Base-by-base conservation (phyloP, 1,140 invertebrate species). In the Leptoteleia sp. region DNA sequence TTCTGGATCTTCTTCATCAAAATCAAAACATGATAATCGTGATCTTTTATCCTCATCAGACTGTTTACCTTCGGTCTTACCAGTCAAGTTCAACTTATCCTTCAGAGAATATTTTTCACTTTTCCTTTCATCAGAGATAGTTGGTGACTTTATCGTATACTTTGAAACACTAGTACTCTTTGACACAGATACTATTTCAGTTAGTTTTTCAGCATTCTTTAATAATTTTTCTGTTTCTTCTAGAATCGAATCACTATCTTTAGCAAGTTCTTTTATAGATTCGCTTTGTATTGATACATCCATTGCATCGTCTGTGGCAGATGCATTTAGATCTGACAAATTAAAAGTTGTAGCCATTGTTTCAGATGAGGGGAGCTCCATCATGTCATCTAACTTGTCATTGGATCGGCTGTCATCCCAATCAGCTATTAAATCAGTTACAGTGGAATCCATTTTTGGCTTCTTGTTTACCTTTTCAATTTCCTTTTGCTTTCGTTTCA, bases 1-100 rank as follows among this genome's bases (percentile, higher is more conserved):
- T 65, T 86, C 88, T 4, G 84, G 83, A 15, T 91, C 90, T 33
- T 92, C 91, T 27, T 92, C 91, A 11, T 91, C 86, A 67, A 92
- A 92, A 86, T 92, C 91, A 68, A 92, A 92, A 68, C 91, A 92
- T 2, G 91, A 90, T 77, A 90, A 84, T 81, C 81, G 83, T 33
- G 87, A 88, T 42, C 87, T 87, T 35, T 87, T 86, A 33, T 88
- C 83, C 48, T 90, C 83, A 0, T 84, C 70, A 0, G 59, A 45
- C 25, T 65, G 61, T 13, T 76, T 70, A 17, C 68, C 61, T 2
- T 67, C 42, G 11, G 43, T 48, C 25, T 78, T 72, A 5, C 4
- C 7, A 7, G n/a, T 11, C 9, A 43, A 45, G 4, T 52, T 5
- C 3, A 67, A 25, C 16, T 79, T 79, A 1, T 79, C 76, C 17